Conservation (phyloP, 2,888 invertebrate species). For the Drosophila testacea region DNA sequence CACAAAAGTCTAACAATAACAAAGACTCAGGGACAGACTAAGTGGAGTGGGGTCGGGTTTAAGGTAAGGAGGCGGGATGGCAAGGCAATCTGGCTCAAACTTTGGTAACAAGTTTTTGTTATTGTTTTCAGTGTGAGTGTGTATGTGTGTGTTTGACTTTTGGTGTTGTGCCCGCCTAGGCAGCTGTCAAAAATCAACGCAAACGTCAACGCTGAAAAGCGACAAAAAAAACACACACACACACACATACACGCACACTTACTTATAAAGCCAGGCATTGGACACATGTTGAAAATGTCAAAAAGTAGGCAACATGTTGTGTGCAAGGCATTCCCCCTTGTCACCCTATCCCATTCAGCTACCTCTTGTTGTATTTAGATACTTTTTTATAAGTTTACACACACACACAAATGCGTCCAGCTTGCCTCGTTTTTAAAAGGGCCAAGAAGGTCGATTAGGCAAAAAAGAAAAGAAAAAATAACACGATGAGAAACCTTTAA, state of each 20-base stretch:
- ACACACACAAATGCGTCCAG: slow-evolving; percentile 30
- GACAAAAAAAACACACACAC: slow-evolving; percentile 42
- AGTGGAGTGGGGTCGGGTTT: too few relatives aligned
- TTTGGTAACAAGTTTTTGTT: slow-evolving; percentile 77
- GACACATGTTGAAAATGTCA: slow-evolving; percentile 78
- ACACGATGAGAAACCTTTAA: slow-evolving; percentile 51
- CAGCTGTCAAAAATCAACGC: slow-evolving; percentile 81
- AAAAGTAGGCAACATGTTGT: slow-evolving; percentile 78
- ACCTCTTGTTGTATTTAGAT: slow-evolving; percentile 49
- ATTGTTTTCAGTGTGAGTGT: slow-evolving; percentile 59
- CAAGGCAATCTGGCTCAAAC: slow-evolving; percentile 69
- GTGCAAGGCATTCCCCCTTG: slow-evolving; percentile 24
- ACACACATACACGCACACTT: slow-evolving; percentile 12
- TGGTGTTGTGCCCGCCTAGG: slow-evolving; percentile 65
- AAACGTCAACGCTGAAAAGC: slow-evolving; percentile 74
- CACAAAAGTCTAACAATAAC: slow-evolving; percentile 71
- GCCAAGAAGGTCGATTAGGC: slow-evolving; percentile 55
- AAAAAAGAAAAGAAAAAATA: slow-evolving; percentile 12
- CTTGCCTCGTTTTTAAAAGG: slow-evolving; percentile 38
- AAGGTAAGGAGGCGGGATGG: slow-evolving; percentile 1
- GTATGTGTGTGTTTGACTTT: slow-evolving; percentile 46
- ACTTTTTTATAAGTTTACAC: slow-evolving; percentile 59
- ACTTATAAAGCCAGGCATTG: slow-evolving; percentile 46
- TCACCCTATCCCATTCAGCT: slow-evolving; percentile 7
- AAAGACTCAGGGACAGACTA: slow-evolving; percentile 18